Evolutionary conservation across 2,113 vertebrate species (phyloP), one percentile per base, ranked within the genome.

Genomic region (Sinocyclocheilus anophthalmus): DNA sequence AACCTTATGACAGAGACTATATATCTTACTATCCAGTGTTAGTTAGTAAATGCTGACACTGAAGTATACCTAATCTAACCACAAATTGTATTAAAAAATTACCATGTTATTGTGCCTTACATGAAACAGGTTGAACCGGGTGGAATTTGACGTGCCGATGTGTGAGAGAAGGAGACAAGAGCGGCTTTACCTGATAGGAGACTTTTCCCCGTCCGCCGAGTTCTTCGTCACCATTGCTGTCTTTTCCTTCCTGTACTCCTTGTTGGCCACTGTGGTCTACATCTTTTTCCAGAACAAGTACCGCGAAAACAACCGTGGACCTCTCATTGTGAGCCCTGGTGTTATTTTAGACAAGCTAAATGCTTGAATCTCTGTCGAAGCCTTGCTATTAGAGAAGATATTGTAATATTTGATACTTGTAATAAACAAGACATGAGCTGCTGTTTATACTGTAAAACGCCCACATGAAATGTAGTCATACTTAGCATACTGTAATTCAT

Each of bases 281-380:
- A 96, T 99, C 89, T 99, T 99, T 94, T 99, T 96, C 92, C 97
- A 97, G 93, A 97, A 98, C 92, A 97, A 97, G 90, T 99, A 99
- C 90, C 95, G 93, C 6, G 98, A 98, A 90, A 99, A 98, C 95
- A 99, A 96, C 93, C 93, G 96, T 9, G 98, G 96, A 0, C 98
- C 98, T 2, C 93, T 99, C 72, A 95, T 98, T 90, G 98, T 99
- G 95, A 99, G 98, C 96, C 75, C 70, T 59, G 69, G 1, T 37
- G 65, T 72, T 70, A 37, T 70, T 55, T 83, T 8, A 83, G 22
- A 69, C 4, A 22, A 20, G 39, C 24, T 50, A 48, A 14, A 26
- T 9, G 16, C n/a, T 20, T 13, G 30, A 77, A 33, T 24, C 24
- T 75, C 22, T 24, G 1, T 24, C 20, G n/a, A 75, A 75, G 20